Evolutionary conservation across 2,888 invertebrate genomes (phyloP).

Genomic region (Drosophila parthenogenetica): DNA sequence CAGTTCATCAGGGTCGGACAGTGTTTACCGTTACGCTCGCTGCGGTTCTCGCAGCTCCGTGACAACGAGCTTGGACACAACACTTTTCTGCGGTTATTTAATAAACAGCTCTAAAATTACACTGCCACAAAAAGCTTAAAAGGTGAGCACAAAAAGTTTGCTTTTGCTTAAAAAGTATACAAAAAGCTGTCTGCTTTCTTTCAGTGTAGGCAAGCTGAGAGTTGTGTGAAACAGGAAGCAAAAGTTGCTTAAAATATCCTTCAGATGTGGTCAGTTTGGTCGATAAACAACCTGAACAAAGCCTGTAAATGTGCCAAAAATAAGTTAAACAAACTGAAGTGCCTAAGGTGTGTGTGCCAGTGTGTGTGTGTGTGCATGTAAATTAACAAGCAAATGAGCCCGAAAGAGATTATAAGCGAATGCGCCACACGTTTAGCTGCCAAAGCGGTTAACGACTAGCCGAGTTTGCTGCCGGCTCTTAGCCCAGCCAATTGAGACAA

Average conservation of each 20-base stretch:
- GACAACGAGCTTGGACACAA: slow-evolving; percentile 45
- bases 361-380: slow-evolving; percentile 49
- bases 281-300: slow-evolving; percentile 6
- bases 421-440: slow-evolving; percentile 66
- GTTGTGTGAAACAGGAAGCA: slow-evolving; percentile 26
- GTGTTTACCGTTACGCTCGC: slow-evolving; percentile 55
- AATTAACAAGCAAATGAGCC: slow-evolving; percentile 69
- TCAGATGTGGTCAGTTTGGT: slow-evolving; percentile 11
- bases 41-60: slow-evolving; percentile 49
- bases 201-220: slow-evolving; percentile 31
- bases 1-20: slow-evolving; percentile 41
- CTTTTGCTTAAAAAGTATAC: no score
- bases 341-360: background rate
- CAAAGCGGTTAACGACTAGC: slow-evolving; percentile 42
- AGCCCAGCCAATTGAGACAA: slow-evolving; percentile 17
- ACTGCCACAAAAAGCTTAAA: slow-evolving; percentile 9
- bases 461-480: slow-evolving; percentile 32
- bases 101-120: slow-evolving; percentile 6
- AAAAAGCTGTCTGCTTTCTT: slow-evolving; percentile 18
- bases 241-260: slow-evolving; percentile 20
- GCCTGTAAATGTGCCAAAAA: slow-evolving; percentile 4
- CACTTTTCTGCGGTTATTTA: slow-evolving; percentile 41
- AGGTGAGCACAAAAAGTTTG: no score
- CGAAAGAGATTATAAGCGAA: slow-evolving; percentile 39
- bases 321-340: slow-evolving; percentile 5